Percentiles rank a stretch among this genome's conserved stretches.
phyloP scores from a whole-genome alignment of 2,797 vertebrate genomes.

The Enteromius viviparus region DNA sequence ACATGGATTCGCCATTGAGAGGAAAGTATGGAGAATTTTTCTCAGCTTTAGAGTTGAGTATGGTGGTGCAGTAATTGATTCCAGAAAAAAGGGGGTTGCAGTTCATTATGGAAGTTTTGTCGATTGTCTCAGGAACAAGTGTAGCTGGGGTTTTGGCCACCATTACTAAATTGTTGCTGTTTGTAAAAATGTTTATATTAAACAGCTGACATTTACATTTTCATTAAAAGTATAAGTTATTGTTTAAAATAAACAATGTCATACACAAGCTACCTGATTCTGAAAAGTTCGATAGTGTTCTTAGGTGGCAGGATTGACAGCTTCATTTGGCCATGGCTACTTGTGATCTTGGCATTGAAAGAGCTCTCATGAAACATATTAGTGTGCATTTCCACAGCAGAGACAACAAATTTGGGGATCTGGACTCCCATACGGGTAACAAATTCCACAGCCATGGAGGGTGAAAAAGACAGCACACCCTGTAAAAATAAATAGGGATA shows the following conservation, averaged over 20 bases:
- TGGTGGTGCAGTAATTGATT: slow-evolving; percentile 78
- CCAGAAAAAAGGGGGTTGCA: slow-evolving; percentile 83
- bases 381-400: slow-evolving; percentile 84
- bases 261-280: slow-evolving; percentile 76
- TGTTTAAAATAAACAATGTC: not conserved
- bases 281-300: slow-evolving; percentile 80
- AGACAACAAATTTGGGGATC: slow-evolving; percentile 84
- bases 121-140: slow-evolving; percentile 71
- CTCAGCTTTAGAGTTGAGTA: slow-evolving; percentile 66
- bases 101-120: slow-evolving; percentile 56
- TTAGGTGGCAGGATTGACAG: slow-evolving; percentile 84
- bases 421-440: slow-evolving; percentile 85
- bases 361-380: slow-evolving; percentile 89
- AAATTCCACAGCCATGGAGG: slow-evolving; percentile 86
- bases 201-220: not conserved
- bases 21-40: slow-evolving; percentile 81
- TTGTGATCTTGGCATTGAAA: slow-evolving; percentile 78
- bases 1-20: slow-evolving; percentile 84
- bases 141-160: slow-evolving; percentile 73
- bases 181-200: slow-evolving; percentile 39
- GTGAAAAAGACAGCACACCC: slow-evolving; percentile 78
- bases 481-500: slow-evolving; percentile 53
- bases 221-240: not conserved
- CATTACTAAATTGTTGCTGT: slow-evolving; percentile 83
- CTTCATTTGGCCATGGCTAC: slow-evolving; percentile 80